These are phyloP conservation scores for Hydrocynus forskahlii DNA, from an alignment of 2,797 vertebrate species.

Conservation along the genomic window DNA sequence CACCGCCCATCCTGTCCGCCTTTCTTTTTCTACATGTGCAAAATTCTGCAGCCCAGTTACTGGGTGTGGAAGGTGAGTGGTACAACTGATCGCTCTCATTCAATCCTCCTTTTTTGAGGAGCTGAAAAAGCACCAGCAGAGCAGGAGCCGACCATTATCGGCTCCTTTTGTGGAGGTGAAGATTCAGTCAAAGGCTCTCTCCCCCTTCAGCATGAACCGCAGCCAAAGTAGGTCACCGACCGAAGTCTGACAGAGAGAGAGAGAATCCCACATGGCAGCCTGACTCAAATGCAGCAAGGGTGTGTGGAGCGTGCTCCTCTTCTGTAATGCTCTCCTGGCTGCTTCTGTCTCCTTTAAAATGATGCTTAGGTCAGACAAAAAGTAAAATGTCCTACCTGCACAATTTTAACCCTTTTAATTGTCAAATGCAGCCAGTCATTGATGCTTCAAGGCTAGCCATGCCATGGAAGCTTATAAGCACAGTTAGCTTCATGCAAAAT, in stretches of 20 bases:
- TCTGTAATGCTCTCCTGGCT: not conserved
- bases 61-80: conserved; percentile 40
- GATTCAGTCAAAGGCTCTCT: conserved; percentile 41
- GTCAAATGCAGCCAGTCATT: not conserved
- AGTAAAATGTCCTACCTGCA: not conserved
- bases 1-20: too few species aligned
- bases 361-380: not conserved
- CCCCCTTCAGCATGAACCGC: conserved; percentile 37
- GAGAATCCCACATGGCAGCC: conserved; percentile 36
- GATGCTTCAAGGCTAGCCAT: not conserved
- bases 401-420: not conserved
- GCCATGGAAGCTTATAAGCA: not conserved
- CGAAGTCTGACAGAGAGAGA: conserved; percentile 31
- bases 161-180: conserved; percentile 53
- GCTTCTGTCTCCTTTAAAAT: conserved; percentile 3
- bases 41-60: conserved; percentile 28
- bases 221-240: conserved; percentile 53
- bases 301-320: conserved; percentile 3
- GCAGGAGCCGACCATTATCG: conserved; percentile 38
- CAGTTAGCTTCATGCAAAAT: not conserved
- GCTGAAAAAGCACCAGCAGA: conserved; percentile 29
- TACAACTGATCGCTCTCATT: conserved; percentile 36
- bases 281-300: not conserved
- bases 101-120: conserved; percentile 34
- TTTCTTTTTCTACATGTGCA: conserved; percentile 16